Conservation (phyloP, 1,140 invertebrate species). For the Arion vulgaris region DNA sequence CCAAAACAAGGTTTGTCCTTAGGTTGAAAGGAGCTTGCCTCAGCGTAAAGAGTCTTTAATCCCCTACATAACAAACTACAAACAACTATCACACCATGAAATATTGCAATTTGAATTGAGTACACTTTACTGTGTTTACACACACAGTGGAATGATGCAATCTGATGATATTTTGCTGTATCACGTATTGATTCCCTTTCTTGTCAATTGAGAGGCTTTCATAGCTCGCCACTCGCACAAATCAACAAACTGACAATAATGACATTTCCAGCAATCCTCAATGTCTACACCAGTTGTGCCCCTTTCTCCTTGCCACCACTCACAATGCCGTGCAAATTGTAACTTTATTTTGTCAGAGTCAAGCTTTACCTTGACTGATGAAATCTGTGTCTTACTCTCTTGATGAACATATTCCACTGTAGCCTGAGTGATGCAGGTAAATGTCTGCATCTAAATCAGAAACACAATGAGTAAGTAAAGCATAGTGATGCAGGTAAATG, state of each 20-base stretch:
- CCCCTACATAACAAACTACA: too few species aligned
- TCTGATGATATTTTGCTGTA: too few species aligned
- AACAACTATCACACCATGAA: too few species aligned
- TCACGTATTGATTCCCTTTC: neutral
- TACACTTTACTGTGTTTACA: too few species aligned
- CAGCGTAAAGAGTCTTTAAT: too few species aligned
- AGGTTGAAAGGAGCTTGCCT: too few species aligned
- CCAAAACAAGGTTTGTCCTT: too few species aligned
- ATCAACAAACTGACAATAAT: slow-evolving; percentile 1
- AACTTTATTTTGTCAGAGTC: neutral
- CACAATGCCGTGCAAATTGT: neutral
- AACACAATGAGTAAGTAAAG: too few species aligned
- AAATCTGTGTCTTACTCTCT: neutral
- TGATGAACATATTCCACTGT: slow-evolving; percentile 33
- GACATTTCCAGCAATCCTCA: slow-evolving; percentile 37
- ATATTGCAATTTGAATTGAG: too few species aligned
- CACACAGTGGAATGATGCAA: too few species aligned
- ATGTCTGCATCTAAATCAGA: slow-evolving; percentile 8
- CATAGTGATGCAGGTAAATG: neutral
- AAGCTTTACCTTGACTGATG: neutral
- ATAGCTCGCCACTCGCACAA: slow-evolving; percentile 25
- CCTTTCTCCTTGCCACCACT: slow-evolving; percentile 31
- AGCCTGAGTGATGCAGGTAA: neutral
- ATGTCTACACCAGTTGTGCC: slow-evolving; percentile 29
- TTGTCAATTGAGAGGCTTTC: neutral